Evolutionary conservation across 2,113 vertebrate species (phyloP).

Genomic region (Fregetta grallaria): DNA sequence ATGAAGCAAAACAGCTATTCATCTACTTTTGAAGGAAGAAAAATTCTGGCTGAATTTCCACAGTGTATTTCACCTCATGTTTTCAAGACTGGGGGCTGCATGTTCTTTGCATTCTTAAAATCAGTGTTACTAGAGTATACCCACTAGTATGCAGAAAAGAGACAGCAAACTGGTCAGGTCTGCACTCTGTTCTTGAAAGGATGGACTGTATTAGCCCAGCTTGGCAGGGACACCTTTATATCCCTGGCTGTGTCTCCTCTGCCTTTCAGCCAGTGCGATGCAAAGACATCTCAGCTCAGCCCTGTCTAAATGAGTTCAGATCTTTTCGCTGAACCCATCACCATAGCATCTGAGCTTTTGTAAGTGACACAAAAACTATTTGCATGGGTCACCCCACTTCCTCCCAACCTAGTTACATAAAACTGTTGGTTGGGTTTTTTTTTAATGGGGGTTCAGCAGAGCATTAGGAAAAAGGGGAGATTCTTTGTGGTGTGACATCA

Average conservation of each 20-base stretch:
- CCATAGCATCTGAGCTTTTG: slow-evolving; percentile 7
- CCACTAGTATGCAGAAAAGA: neutral
- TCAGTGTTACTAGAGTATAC: neutral
- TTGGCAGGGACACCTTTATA: neutral
- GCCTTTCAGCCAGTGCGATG: neutral
- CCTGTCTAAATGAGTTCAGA: neutral
- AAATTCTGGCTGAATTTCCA: neutral
- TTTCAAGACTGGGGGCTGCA: neutral
- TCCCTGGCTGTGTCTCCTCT: neutral
- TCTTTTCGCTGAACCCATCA: neutral
- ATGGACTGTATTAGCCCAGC: neutral
- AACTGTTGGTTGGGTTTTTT: neutral
- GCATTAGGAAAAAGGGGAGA: slow-evolving; percentile 18
- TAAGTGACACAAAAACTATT: slow-evolving; percentile 36
- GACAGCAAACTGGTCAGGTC: neutral
- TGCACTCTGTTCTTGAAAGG: neutral
- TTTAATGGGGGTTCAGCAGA: slow-evolving; percentile 17
- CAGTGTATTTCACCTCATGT: neutral
- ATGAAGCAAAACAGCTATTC: neutral
- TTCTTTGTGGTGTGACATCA: slow-evolving; percentile 52
- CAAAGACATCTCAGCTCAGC: neutral
- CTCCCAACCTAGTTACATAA: neutral
- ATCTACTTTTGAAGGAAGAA: neutral
- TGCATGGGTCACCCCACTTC: slow-evolving; percentile 59
- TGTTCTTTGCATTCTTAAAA: neutral